Conservation (phyloP, 2,113 vertebrate genomes). For the Leptobrachium ailaonicum region DNA sequence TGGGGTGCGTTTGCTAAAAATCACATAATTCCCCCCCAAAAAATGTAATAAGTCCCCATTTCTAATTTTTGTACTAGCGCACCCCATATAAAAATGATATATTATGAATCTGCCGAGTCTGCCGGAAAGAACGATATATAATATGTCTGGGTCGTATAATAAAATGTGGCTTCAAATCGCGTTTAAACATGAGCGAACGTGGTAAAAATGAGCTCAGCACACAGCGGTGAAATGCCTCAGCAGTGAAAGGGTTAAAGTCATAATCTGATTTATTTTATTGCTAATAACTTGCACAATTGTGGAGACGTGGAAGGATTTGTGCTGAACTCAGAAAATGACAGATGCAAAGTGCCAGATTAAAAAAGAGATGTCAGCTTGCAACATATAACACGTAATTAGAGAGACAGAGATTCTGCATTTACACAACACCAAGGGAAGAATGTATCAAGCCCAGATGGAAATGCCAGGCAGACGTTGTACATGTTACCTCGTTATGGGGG, state of each 20-base stretch:
- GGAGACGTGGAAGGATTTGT: conserved; percentile 4
- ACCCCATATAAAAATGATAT: no score
- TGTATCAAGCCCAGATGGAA: conserved; percentile 34
- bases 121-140: no score
- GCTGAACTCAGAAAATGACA: conserved; percentile 11
- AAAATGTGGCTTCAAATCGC: no score
- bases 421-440: not conserved
- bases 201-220: no score
- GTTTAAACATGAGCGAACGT: no score
- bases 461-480: conserved; percentile 14
- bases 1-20: no score
- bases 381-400: conserved; percentile 41
- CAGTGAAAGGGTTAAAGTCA: not conserved
- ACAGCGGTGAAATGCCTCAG: no score
- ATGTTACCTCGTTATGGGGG: conserved; percentile 32
- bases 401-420: conserved; percentile 9
- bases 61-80: no score
- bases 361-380: conserved; percentile 36
- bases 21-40: no score
- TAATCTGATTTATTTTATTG: conserved; percentile 36
- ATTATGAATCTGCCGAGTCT: no score
- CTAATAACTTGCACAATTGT: conserved; percentile 8
- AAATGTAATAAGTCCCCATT: no score
- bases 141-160: no score
- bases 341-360: conserved; percentile 26